Conservation (phyloP, 1,140 invertebrate species). For the Cotesia vestalis region DNA sequence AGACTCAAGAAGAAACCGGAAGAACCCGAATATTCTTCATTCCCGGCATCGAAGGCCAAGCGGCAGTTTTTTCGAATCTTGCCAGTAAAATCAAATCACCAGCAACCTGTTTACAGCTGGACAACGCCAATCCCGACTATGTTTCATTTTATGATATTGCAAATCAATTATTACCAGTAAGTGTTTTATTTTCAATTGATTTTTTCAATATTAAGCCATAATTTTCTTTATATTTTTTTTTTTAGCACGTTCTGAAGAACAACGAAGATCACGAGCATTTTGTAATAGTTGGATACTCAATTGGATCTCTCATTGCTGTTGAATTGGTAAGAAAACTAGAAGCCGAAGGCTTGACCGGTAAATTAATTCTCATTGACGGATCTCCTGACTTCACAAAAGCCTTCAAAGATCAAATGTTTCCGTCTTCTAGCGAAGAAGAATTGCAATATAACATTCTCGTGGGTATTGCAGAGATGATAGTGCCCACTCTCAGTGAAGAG, state of each 20-base stretch:
- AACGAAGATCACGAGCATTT: constrained; percentile 55
- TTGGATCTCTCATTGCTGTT: constrained; percentile 58
- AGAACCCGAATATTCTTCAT: constrained; percentile 69
- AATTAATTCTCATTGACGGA: constrained; percentile 61
- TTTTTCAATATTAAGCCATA: background rate
- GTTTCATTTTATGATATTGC: constrained; percentile 53
- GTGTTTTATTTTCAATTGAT: constrained; percentile 24
- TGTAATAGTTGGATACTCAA: constrained; percentile 61
- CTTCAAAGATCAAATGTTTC: constrained; percentile 44
- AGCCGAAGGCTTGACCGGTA: constrained; percentile 50
- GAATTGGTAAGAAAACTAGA: constrained; percentile 60
- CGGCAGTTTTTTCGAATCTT: constrained; percentile 65
- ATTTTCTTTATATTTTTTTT: background rate
- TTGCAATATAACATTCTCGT: constrained; percentile 52
- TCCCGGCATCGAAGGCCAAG: constrained; percentile 74
- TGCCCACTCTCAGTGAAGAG: constrained; percentile 36
- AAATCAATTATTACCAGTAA: constrained; percentile 57
- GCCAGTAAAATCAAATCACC: constrained; percentile 66
- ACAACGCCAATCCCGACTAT: constrained; percentile 38
- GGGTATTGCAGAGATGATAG: constrained; percentile 45
- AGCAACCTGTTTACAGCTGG: constrained; percentile 71
- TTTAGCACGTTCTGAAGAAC: constrained; percentile 53
- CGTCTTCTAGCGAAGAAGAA: constrained; percentile 39
- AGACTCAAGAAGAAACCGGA: constrained; percentile 48
- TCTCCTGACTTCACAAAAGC: constrained; percentile 57